Percentiles rank a stretch among this genome's conserved stretches.
Conservation (phyloP, 2,113 vertebrate genomes). For the Glareola pratincola region DNA sequence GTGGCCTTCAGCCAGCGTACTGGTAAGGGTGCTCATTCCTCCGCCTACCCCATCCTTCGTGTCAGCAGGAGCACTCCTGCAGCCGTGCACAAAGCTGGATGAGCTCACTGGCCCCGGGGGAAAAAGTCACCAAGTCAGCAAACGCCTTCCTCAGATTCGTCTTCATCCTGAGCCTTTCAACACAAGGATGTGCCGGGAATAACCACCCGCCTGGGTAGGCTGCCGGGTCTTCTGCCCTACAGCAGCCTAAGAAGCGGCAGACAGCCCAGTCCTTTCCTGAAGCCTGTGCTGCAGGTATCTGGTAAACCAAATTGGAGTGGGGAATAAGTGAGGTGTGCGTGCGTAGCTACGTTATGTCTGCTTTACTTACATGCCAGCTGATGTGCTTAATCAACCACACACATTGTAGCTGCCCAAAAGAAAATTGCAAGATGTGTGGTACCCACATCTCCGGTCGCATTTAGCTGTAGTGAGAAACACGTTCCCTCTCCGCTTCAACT, state of each 20-base stretch:
- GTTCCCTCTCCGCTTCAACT: neutral
- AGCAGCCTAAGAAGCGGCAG: neutral
- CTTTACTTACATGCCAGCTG: neutral
- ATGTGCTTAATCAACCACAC: rapidly evolving
- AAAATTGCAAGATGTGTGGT: neutral
- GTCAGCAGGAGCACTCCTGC: neutral
- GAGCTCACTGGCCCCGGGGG: neutral
- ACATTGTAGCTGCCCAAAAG: rapidly evolving
- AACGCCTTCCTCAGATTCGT: neutral
- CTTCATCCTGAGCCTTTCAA: neutral
- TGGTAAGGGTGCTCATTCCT: neutral
- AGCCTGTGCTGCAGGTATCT: neutral
- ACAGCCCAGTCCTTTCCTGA: neutral
- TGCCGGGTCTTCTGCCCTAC: neutral
- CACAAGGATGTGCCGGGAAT: neutral
- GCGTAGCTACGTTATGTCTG: neutral
- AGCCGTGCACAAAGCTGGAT: neutral
- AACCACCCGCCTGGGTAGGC: neutral
- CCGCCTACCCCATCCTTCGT: neutral
- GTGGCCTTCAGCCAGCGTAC: neutral
- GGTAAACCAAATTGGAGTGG: neutral
- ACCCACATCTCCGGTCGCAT: neutral
- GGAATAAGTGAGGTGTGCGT: rapidly evolving
- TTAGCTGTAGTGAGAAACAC: neutral
- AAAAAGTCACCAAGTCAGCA: neutral